phyloP scores from a whole-genome alignment of 2,797 vertebrate genomes.

The Typhlichthys eigenmanni region DNA sequence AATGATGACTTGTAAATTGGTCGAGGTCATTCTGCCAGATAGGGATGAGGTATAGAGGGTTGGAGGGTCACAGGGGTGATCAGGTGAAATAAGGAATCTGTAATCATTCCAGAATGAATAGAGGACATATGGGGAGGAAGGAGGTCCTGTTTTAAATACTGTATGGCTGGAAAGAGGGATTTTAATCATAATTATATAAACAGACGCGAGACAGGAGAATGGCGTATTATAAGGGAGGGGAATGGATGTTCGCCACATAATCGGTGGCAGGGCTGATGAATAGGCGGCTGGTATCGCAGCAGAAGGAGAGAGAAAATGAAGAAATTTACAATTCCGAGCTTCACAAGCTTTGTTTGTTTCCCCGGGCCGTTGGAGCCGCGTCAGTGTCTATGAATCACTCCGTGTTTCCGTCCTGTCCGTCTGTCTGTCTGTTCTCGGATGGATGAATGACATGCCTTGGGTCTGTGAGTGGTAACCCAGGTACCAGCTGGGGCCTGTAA shows the following conservation, averaged over 20 bases:
- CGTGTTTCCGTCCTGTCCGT: constrained; percentile 29
- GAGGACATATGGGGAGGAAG: neutral
- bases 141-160: neutral
- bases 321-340: constrained; percentile 5
- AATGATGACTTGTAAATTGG: constrained; percentile 45
- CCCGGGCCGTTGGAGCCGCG: neutral
- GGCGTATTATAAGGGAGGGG: neutral
- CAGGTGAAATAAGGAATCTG: neutral
- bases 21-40: constrained; percentile 30
- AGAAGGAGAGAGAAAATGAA: neutral
- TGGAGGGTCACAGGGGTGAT: neutral
- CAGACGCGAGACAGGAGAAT: neutral
- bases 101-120: too few species aligned
- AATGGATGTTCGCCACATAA: neutral
- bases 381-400: constrained; percentile 47
- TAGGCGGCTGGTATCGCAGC: neutral
- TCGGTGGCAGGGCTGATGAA: neutral
- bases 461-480: constrained; percentile 40
- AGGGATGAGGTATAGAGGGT: constrained; percentile 26
- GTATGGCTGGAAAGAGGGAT: neutral
- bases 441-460: constrained; percentile 49
- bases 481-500: constrained; percentile 56
- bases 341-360: neutral
- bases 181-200: neutral
- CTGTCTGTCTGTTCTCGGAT: constrained; percentile 44